Evolutionary conservation across 1,140 invertebrate genomes (phyloP).

Genomic region (Drosophila mayri): DNA sequence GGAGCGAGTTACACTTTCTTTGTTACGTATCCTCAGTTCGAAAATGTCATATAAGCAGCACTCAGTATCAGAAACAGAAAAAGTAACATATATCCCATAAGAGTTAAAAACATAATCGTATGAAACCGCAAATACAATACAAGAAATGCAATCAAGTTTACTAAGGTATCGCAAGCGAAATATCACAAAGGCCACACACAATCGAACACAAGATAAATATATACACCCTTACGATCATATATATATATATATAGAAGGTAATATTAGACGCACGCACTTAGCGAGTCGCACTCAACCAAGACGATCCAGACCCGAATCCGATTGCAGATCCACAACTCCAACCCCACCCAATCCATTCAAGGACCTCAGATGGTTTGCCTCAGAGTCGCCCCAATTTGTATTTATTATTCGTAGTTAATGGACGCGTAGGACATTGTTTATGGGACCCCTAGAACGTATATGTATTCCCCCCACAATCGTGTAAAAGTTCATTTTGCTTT

Average conservation of each 20-base stretch:
- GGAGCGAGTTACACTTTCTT: slow-evolving; percentile 27
- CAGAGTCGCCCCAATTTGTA: slow-evolving; percentile 27
- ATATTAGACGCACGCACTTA: slow-evolving; percentile 72
- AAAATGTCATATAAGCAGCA: slow-evolving; percentile 37
- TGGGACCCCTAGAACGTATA: slow-evolving; percentile 37
- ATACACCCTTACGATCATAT: slow-evolving; percentile 37
- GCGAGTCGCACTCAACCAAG: slow-evolving; percentile 48
- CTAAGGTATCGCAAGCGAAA: slow-evolving; percentile 58
- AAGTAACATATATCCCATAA: slow-evolving; percentile 43
- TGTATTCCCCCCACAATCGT: slow-evolving; percentile 7
- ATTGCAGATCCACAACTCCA: slow-evolving; percentile 14
- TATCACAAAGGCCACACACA: slow-evolving; percentile 44
- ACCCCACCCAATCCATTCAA: slow-evolving; percentile 32
- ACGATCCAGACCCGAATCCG: slow-evolving; percentile 20
- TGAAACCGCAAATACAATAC: slow-evolving; percentile 60
- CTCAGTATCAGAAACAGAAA: slow-evolving; percentile 43
- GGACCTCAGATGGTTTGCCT: neutral
- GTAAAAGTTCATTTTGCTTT: slow-evolving; percentile 37
- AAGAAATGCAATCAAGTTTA: slow-evolving; percentile 76
- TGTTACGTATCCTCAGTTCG: slow-evolving; percentile 36
- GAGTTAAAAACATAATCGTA: slow-evolving; percentile 46
- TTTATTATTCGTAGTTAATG: slow-evolving; percentile 40
- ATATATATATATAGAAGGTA: slow-evolving; percentile 50
- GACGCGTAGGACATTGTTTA: slow-evolving; percentile 41
- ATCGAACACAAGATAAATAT: slow-evolving; percentile 47